phyloP scores from a whole-genome alignment of 2,797 vertebrate species.

The Allobates femoralis region DNA sequence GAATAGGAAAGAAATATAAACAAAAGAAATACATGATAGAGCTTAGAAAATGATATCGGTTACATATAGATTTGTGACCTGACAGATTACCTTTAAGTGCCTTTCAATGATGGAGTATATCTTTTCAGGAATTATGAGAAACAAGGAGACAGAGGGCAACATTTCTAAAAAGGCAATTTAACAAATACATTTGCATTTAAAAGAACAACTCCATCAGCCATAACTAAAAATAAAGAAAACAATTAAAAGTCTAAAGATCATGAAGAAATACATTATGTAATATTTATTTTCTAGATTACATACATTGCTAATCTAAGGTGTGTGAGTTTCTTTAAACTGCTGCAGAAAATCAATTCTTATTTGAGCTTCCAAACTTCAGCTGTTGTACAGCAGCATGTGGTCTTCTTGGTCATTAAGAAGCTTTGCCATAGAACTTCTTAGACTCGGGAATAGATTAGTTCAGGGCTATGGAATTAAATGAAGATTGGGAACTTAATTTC shows the following conservation, averaged over 20 bases:
- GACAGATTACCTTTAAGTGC: too few relatives aligned
- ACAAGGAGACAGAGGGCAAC: background rate
- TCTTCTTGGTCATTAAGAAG: slow-evolving; percentile 7
- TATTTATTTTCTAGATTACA: background rate
- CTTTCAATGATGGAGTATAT: background rate
- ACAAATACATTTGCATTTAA: background rate
- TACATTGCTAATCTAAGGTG: slow-evolving; percentile 6
- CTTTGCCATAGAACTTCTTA: background rate
- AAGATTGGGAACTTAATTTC: background rate
- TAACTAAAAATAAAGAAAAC: background rate
- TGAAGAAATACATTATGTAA: background rate
- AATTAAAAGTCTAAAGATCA: background rate
- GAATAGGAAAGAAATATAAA: too few relatives aligned
- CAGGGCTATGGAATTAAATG: background rate
- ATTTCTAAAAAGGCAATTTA: background rate
- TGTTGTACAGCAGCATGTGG: background rate
- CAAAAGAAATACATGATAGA: too few relatives aligned
- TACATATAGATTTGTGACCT: too few relatives aligned
- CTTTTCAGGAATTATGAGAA: background rate
- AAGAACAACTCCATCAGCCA: background rate
- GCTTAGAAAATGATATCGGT: too few relatives aligned
- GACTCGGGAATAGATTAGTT: slow-evolving; percentile 5
- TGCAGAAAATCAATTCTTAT: slow-evolving; percentile 35
- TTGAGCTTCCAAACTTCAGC: slow-evolving; percentile 26
- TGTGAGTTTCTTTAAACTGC: slow-evolving; percentile 1